These are phyloP conservation scores for Amblyraja radiata DNA, from an alignment of 2,797 vertebrate genomes.

Conservation along the genomic window DNA sequence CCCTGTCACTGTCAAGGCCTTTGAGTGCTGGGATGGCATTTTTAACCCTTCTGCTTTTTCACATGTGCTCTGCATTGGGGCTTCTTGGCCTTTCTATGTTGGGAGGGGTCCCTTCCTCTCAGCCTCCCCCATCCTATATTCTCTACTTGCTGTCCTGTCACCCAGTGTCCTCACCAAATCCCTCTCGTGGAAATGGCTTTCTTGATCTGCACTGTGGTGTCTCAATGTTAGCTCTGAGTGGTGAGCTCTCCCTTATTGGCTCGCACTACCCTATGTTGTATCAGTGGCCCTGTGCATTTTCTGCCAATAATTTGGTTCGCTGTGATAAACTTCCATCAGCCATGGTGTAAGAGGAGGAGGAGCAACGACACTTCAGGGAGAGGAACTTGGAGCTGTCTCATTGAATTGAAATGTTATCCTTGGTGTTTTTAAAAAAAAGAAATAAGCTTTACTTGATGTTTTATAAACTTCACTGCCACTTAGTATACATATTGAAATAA, in stretches of 20 bases:
- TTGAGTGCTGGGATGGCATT: not conserved
- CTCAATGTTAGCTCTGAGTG: not conserved
- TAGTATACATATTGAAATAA: not conserved
- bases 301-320: not conserved
- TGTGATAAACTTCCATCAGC: not conserved
- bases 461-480: not conserved
- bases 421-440: not conserved
- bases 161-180: not conserved
- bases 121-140: not conserved
- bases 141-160: not conserved
- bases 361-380: not conserved
- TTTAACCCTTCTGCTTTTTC: too few species aligned
- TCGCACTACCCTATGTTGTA: not conserved
- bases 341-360: not conserved
- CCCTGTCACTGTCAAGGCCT: not conserved
- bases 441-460: not conserved
- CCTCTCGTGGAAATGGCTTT: not conserved
- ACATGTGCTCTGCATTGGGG: too few species aligned
- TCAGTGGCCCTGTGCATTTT: not conserved
- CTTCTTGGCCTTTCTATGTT: too few species aligned
- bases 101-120: not conserved
- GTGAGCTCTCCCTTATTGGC: not conserved
- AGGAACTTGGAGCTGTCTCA: not conserved
- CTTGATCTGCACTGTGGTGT: not conserved
- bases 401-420: not conserved